Conservation (phyloP, 2,797 vertebrate species). For the Astyanax mexicanus region DNA sequence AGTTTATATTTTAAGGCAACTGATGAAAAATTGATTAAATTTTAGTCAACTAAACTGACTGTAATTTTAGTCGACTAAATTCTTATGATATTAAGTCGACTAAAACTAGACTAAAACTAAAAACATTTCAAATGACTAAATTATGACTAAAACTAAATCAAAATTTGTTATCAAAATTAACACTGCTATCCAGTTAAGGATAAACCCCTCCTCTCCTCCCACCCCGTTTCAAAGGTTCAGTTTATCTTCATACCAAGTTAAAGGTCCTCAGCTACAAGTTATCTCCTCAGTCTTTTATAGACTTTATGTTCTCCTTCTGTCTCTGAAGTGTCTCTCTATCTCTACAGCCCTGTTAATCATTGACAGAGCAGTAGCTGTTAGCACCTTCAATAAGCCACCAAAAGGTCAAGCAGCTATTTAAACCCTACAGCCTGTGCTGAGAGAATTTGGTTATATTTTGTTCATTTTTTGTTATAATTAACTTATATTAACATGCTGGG, state of each 20-base stretch:
- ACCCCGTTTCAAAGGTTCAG: slow-evolving; percentile 22
- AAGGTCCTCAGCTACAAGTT: slow-evolving; percentile 52
- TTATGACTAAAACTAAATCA: no score
- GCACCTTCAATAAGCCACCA: background rate
- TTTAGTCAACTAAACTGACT: no score
- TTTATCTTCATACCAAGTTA: slow-evolving; percentile 46
- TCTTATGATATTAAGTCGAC: no score
- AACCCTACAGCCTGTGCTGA: background rate
- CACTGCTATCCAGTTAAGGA: slow-evolving; percentile 37
- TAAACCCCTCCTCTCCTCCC: slow-evolving; percentile 10
- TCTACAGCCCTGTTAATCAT: slow-evolving; percentile 12
- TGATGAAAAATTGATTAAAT: no score
- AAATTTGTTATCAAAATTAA: no score
- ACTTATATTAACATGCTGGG: no score
- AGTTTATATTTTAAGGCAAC: no score
- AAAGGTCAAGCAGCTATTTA: background rate
- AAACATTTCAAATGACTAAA: no score
- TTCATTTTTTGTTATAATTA: no score
- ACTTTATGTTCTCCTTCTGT: slow-evolving; percentile 11
- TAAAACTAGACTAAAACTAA: no score
- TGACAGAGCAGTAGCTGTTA: slow-evolving; percentile 8
- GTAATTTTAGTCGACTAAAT: no score
- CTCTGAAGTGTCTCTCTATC: background rate
- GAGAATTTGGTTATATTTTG: background rate
- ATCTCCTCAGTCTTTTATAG: slow-evolving; percentile 30